Evolutionary conservation across 2,797 vertebrate genomes (phyloP).

Genomic region (Manis pentadactyla): DNA sequence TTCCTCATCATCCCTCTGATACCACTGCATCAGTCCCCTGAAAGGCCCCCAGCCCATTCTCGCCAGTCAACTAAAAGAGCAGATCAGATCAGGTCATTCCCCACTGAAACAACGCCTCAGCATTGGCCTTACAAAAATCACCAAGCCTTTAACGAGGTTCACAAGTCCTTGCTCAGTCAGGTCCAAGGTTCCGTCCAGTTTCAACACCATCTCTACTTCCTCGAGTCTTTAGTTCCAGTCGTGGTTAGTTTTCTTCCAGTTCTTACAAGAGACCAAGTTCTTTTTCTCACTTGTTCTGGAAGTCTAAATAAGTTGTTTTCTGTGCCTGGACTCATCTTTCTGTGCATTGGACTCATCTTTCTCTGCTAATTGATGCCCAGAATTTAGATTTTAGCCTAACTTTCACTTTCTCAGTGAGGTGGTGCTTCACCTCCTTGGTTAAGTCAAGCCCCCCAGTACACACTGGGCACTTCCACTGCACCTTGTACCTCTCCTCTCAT

Average conservation of each 20-base stretch:
- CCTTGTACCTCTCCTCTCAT: background rate
- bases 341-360: background rate
- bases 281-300: background rate
- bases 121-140: background rate
- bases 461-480: background rate
- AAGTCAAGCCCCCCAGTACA: background rate
- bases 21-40: background rate
- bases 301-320: background rate
- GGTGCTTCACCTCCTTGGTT: background rate
- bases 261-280: background rate
- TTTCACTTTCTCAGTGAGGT: background rate
- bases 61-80: background rate
- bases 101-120: background rate
- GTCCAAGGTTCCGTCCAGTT: background rate
- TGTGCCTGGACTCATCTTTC: background rate
- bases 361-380: background rate
- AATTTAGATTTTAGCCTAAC: background rate
- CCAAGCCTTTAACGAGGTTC: background rate
- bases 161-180: background rate
- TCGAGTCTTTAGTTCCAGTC: background rate
- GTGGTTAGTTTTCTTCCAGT: background rate
- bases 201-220: background rate
- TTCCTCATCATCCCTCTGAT: background rate
- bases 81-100: background rate
- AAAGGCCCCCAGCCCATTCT: background rate